Evolutionary conservation across 1,140 invertebrate genomes (phyloP), one percentile per base, ranked within the genome.

Genomic region (Lepidostoma basale): DNA sequence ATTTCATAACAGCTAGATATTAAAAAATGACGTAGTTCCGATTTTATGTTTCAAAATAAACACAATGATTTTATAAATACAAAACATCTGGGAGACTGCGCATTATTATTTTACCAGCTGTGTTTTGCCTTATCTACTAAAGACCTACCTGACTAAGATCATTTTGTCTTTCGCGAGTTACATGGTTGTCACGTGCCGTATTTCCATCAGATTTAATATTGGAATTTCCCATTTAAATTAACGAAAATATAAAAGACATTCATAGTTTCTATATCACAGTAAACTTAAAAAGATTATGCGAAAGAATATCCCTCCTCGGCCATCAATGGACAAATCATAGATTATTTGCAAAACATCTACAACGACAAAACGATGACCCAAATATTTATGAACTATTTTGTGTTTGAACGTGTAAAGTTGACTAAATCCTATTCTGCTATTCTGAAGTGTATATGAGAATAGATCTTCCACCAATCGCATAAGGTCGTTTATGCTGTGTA

Each of bases 51-150:
- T 33, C 12, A 33, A n/a, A n/a, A n/a, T n/a, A n/a, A n/a, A n/a
- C n/a, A n/a, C n/a, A n/a, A n/a, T n/a, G n/a, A n/a, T n/a, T 33
- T 58, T 33, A 59, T 45, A 25, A 25, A 67, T 58, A 58, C 23
- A 59, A 59, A 67, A 44, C 36, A 58, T 45, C 12, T 56, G 47
- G 54, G 14, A 67, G 26, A 45, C 54, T 30, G 20, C 64, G 62
- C 54, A 58, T 16, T 45, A 59, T 59, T n/a, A n/a, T n/a, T n/a
- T 65, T 65, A 65, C 63, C 64, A 67, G 64, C 64, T 67, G 63
- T 66, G 52, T 49, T 63, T 63, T 9, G 44, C 10, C 18, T 33
- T 52, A 39, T 67, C 54, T 58, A 18, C 23, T 23, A 47, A 49
- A 20, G 9, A 33, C 64, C 59, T 59, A 67, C 64, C 64, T 67